A percentile compares a stretch with the other conserved stretches of the same genome.
These are phyloP conservation scores for Calliphora vomitoria DNA, from an alignment of 2,888 invertebrate genomes.

Conservation along the genomic window DNA sequence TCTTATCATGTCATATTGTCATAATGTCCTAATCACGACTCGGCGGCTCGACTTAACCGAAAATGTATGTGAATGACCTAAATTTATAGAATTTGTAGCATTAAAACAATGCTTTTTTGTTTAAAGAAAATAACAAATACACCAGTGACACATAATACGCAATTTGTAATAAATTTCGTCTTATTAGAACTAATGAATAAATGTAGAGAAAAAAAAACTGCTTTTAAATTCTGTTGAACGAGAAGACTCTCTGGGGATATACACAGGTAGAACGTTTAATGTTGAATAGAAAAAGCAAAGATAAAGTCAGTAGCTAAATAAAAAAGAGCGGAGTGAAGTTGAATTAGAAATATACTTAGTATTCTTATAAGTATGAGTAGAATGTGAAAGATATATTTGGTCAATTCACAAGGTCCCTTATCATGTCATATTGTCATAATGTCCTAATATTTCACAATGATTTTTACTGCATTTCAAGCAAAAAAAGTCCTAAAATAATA, in stretches of 20 bases:
- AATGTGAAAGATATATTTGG: no score
- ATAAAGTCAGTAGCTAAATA: background rate
- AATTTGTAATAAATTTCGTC: slow-evolving; percentile 3
- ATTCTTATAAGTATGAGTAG: no score
- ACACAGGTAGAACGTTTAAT: background rate
- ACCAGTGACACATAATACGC: background rate
- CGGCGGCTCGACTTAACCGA: no score
- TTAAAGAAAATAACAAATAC: background rate
- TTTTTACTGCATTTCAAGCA: no score
- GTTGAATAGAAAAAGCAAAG: background rate
- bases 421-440: no score
- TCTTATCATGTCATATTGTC: no score
- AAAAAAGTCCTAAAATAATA: no score
- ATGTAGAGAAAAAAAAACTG: background rate
- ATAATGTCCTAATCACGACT: no score
- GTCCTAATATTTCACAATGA: no score
- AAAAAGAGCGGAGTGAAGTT: background rate
- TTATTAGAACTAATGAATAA: background rate
- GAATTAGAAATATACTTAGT: no score
- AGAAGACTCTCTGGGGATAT: background rate
- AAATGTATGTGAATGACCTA: slow-evolving; percentile 40
- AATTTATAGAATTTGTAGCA: background rate
- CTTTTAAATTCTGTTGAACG: background rate
- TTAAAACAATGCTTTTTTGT: background rate
- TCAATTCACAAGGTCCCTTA: no score